Evolutionary conservation across 2,888 invertebrate species (phyloP).

Genomic region (Drosophila stalkeri): DNA sequence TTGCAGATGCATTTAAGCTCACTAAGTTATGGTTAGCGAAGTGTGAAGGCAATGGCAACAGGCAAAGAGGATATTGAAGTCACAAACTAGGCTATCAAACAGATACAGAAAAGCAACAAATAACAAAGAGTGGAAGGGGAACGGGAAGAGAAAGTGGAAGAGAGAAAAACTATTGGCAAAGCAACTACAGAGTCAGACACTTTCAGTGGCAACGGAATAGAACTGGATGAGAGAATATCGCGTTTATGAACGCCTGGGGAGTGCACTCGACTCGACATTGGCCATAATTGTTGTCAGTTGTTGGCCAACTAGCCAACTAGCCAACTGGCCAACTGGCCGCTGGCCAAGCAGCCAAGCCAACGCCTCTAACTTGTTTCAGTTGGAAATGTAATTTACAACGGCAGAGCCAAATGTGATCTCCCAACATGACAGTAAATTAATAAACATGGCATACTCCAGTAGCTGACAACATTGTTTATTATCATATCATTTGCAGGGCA

Average conservation of each 20-base stretch:
- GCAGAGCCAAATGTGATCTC: conserved; percentile 29
- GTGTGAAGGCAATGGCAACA: background rate
- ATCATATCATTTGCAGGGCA: conserved; percentile 31
- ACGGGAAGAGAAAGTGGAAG: background rate
- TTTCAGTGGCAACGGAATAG: conserved; percentile 28
- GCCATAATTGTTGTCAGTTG: conserved; percentile 43
- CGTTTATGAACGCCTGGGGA: conserved; percentile 65
- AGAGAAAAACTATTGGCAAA: conserved; percentile 49
- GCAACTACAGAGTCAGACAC: conserved; percentile 43
- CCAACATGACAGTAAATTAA: conserved; percentile 47
- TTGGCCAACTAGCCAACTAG: conserved; percentile 16
- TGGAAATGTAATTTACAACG: conserved; percentile 22
- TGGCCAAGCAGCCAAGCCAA: conserved; percentile 17
- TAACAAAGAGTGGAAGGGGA: background rate
- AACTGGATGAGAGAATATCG: conserved; percentile 43
- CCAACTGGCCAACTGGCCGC: conserved; percentile 14
- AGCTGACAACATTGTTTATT: conserved; percentile 29
- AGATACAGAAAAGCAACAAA: conserved; percentile 19
- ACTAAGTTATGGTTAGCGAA: background rate
- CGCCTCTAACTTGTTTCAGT: conserved; percentile 27
- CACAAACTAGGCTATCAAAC: conserved; percentile 6
- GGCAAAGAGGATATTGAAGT: background rate
- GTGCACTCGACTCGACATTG: conserved; percentile 57
- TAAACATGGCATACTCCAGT: conserved; percentile 24
- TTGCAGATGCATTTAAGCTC: background rate